Evolutionary conservation across 2,797 vertebrate species (phyloP).

Genomic region (Psittacula echo): DNA sequence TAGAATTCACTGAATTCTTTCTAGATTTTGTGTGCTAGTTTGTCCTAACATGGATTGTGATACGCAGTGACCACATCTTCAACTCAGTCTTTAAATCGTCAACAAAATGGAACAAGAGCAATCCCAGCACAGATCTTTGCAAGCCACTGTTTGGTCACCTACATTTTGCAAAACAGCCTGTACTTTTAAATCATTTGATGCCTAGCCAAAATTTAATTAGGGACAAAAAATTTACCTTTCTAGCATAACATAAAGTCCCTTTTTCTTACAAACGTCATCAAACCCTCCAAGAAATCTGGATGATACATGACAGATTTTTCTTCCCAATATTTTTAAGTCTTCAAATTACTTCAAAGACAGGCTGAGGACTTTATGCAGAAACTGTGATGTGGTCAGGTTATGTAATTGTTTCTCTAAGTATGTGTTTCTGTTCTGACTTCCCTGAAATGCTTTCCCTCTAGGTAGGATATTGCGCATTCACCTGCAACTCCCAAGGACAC

Average conservation of each 20-base stretch:
- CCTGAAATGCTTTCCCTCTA: neutral
- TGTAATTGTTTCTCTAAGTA: neutral
- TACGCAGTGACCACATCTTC: neutral
- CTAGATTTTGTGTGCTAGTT: neutral
- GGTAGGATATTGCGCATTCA: neutral
- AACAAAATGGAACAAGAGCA: neutral
- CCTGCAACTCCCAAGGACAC: neutral
- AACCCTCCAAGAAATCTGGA: neutral
- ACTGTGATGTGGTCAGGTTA: neutral
- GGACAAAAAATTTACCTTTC: neutral
- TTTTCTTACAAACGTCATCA: neutral
- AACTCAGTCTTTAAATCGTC: neutral
- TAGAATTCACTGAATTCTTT: neutral
- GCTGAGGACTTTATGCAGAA: neutral
- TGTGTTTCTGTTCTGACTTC: neutral
- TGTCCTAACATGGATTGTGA: neutral
- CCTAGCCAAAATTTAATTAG: neutral
- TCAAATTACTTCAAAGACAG: neutral
- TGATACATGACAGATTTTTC: neutral
- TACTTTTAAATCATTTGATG: neutral
- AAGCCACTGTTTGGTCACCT: neutral
- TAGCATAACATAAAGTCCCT: neutral
- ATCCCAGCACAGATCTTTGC: neutral
- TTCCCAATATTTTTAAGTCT: neutral
- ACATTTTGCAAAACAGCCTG: neutral